Evolutionary conservation across 2,888 invertebrate genomes (phyloP).

Genomic region (Melanotus villosus): DNA sequence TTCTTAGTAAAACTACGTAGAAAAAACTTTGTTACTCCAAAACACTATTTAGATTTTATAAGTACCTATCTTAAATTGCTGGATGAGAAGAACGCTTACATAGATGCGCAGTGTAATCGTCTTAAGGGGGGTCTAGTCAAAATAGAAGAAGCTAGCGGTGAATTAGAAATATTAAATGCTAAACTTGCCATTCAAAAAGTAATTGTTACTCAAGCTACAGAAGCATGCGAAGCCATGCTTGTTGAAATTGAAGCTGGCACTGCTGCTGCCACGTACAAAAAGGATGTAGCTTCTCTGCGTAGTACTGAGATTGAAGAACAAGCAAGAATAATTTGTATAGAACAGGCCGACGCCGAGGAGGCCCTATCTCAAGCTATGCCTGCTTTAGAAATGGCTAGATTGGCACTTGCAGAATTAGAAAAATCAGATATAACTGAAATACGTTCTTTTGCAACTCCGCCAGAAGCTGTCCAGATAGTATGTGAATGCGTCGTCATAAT

Average conservation of each 20-base stretch:
- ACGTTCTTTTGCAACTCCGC: conserved; percentile 91
- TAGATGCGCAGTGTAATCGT: conserved; percentile 78
- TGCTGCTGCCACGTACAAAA: conserved; percentile 81
- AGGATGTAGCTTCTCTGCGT: conserved; percentile 84
- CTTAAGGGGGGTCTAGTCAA: conserved; percentile 81
- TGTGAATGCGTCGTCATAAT: conserved; percentile 93
- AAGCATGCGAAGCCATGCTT: conserved; percentile 84
- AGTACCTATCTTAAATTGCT: conserved; percentile 83
- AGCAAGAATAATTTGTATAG: conserved; percentile 82
- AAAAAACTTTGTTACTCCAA: conserved; percentile 91
- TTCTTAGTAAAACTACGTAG: conserved; percentile 83
- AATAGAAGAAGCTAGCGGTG: conserved; percentile 89
- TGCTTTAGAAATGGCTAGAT: conserved; percentile 84
- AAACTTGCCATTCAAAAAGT: conserved; percentile 87
- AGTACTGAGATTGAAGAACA: conserved; percentile 88
- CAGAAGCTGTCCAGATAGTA: conserved; percentile 89
- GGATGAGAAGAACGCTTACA: conserved; percentile 78
- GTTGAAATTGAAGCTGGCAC: conserved; percentile 83
- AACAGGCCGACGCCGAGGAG: conserved; percentile 88
- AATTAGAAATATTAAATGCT: conserved; percentile 84
- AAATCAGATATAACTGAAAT: conserved; percentile 95
- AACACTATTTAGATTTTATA: conserved; percentile 92
- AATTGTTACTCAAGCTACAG: conserved; percentile 82
- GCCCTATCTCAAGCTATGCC: conserved; percentile 87
- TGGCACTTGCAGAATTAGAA: conserved; percentile 86